Evolutionary conservation across 2,888 invertebrate species (phyloP), one percentile per base, ranked within the genome.

Genomic region (Hirtodrosophila confusa): DNA sequence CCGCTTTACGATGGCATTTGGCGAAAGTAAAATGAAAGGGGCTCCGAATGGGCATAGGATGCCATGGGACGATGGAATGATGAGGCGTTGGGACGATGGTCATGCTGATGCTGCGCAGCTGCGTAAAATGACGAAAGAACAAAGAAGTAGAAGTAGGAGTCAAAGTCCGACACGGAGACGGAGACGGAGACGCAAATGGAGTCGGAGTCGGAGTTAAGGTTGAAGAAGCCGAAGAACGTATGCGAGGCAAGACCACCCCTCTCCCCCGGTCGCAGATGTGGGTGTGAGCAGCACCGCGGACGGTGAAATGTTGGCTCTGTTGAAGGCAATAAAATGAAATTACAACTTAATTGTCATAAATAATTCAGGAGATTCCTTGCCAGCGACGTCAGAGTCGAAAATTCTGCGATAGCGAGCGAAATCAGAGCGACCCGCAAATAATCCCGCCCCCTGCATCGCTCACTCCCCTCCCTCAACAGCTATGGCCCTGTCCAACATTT

Each of bases 291-390:
- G 9, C 11, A 41, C 23, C 65, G 75, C 55, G 66, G 49, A 75
- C 78, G 79, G 67, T 78, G 66, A 75, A 77, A 78, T 78, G 78
- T 78, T 78, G 73, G 75, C 71, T 66, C 64, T 69, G 78, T 68
- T 67, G 79, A 76, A 70, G 78, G 77, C 75, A 78, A 82, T 84
- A 84, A 85, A 79, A 84, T 79, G 77, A 80, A 84, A 85, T 82
- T 84, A 85, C 79, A 79, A 77, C 84, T 84, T 85, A 82, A 84
- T 79, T 84, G 84, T 82, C 80, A 84, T 80, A 84, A 84, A 84
- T 84, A 84, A 77, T 77, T 83, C 80, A 84, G 73, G 55, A 80
- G 80, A 76, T 80, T 80, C 64, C 73, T 73, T 76, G 60, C 40
- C 67, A 67, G 58, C 64, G 24, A 49, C 27, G 31, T 37, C 60